These are phyloP conservation scores for Anguilla marmorata DNA, from an alignment of 2,797 vertebrate genomes.

Conservation along the genomic window DNA sequence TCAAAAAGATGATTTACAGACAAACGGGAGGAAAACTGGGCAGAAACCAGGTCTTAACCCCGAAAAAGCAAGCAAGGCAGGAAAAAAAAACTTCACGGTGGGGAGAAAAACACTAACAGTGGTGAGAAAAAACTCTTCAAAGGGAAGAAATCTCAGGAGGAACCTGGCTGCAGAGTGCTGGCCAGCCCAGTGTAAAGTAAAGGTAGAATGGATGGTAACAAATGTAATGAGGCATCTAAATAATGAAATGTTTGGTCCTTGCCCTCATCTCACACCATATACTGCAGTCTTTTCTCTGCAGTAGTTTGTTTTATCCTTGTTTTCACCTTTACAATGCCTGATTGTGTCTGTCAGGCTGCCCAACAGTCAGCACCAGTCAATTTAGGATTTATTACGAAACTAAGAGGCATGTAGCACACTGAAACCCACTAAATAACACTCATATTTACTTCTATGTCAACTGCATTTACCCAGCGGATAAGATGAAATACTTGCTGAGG, in stretches of 20 bases:
- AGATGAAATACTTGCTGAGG: background rate
- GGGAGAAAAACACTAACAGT: too few relatives aligned
- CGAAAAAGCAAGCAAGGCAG: too few relatives aligned
- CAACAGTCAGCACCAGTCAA: background rate
- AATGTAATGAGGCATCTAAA: background rate
- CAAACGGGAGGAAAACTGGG: too few relatives aligned
- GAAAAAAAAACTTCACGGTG: too few relatives aligned
- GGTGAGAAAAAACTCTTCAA: too few relatives aligned
- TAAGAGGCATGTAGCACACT: background rate
- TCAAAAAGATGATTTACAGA: too few relatives aligned
- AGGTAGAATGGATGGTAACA: too few relatives aligned
- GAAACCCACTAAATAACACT: background rate
- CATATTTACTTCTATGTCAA: background rate
- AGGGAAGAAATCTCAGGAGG: too few relatives aligned
- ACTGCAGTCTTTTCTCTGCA: background rate
- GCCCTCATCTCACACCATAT: background rate
- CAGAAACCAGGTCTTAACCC: too few relatives aligned
- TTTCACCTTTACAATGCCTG: background rate
- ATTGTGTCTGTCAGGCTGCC: background rate
- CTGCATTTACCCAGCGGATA: background rate
- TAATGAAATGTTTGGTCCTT: background rate
- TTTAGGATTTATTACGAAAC: background rate
- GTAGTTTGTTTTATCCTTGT: background rate
- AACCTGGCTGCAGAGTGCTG: too few relatives aligned
- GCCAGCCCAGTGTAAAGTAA: too few relatives aligned